Percentiles rank a stretch among this genome's conserved stretches.
phyloP scores from a whole-genome alignment of 2,797 vertebrate species.

The Xenopus petersii region DNA sequence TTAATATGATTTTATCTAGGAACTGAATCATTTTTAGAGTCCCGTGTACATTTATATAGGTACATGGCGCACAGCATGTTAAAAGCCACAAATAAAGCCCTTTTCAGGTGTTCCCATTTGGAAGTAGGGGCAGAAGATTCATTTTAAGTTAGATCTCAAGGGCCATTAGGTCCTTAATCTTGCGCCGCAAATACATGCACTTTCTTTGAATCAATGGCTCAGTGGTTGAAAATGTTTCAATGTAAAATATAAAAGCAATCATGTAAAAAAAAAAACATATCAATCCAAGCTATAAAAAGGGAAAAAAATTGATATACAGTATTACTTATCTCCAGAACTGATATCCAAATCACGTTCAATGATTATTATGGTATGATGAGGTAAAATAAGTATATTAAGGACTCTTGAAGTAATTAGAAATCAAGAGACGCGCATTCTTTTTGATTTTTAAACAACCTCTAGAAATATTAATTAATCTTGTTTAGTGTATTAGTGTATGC shows the following conservation, averaged over 20 bases:
- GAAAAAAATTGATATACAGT: no score
- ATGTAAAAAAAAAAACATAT: no score
- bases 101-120: no score
- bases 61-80: background rate
- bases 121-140: background rate
- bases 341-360: slow-evolving; percentile 50
- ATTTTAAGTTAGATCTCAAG: background rate
- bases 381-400: slow-evolving; percentile 44
- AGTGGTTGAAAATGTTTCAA: no score
- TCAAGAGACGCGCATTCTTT: slow-evolving; percentile 45
- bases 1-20: no score
- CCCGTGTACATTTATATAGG: no score
- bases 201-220: no score
- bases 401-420: slow-evolving; percentile 51
- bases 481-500: slow-evolving; percentile 5
- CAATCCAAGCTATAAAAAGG: no score
- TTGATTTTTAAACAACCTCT: slow-evolving; percentile 27
- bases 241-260: no score
- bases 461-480: slow-evolving; percentile 5
- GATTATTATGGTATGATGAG: slow-evolving; percentile 48
- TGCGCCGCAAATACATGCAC: background rate
- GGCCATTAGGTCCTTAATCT: no score
- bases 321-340: slow-evolving; percentile 36
- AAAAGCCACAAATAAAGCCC: no score
- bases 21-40: no score